These are phyloP conservation scores for Pseudopleuronectes americanus DNA, from an alignment of 2,797 vertebrate species.

Conservation along the genomic window DNA sequence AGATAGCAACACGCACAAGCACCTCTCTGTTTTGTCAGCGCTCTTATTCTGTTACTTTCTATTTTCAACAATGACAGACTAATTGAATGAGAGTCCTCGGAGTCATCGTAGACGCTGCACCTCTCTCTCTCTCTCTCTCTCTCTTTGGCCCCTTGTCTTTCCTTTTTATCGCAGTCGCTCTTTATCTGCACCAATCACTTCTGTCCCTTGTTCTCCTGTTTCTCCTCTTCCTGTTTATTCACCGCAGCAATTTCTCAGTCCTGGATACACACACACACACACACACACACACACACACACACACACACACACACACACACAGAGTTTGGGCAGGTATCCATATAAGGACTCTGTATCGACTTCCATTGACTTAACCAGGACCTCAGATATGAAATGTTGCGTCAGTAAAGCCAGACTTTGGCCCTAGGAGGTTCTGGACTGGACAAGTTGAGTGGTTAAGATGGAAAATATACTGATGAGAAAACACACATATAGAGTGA, in stretches of 20 bases:
- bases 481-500: too few species aligned
- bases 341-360: too few species aligned
- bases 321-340: too few species aligned
- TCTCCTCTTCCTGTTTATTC: slow-evolving; percentile 17
- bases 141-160: slow-evolving; percentile 24
- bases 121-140: slow-evolving; percentile 20
- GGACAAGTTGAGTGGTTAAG: too few species aligned
- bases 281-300: neutral
- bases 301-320: too few species aligned
- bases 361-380: too few species aligned
- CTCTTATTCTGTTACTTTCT: slow-evolving; percentile 45
- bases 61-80: slow-evolving; percentile 44
- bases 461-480: too few species aligned
- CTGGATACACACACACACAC: neutral
- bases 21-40: slow-evolving; percentile 20
- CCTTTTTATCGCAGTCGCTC: slow-evolving; percentile 48
- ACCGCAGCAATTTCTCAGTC: slow-evolving; percentile 3
- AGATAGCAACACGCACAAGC: neutral
- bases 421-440: too few species aligned
- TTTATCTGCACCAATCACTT: slow-evolving; percentile 39
- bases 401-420: too few species aligned
- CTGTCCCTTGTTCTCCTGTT: slow-evolving; percentile 16
- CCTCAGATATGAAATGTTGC: too few species aligned
- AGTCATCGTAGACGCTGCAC: slow-evolving; percentile 44
- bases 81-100: slow-evolving; percentile 50